Percentiles rank a stretch among this genome's conserved stretches.
These are phyloP conservation scores for Sternotherus odoratus DNA, from an alignment of 2,797 vertebrate genomes.

Conservation along the genomic window DNA sequence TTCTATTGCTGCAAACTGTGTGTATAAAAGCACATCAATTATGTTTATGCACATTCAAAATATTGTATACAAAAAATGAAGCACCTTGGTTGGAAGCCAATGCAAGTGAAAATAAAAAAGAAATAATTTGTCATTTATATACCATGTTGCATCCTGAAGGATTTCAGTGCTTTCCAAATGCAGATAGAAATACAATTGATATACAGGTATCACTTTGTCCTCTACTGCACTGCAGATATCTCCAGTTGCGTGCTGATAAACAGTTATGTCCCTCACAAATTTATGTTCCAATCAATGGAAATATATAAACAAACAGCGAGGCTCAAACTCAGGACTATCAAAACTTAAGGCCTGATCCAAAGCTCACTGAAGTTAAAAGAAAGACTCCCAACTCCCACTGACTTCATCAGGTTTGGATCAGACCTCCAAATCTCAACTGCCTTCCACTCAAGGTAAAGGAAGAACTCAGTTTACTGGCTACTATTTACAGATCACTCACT, in stretches of 20 bases:
- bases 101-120: background rate
- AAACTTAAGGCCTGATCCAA: background rate
- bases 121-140: background rate
- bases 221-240: background rate
- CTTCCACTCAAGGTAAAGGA: background rate
- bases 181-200: background rate
- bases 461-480: background rate
- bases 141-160: background rate
- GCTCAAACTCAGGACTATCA: background rate
- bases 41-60: slow-evolving; percentile 24
- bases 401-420: background rate
- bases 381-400: background rate
- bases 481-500: background rate
- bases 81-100: background rate
- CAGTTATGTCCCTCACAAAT: background rate
- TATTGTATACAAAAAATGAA: background rate
- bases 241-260: background rate
- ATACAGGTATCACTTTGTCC: background rate
- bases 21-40: background rate
- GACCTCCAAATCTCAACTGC: background rate
- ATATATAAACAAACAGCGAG: background rate
- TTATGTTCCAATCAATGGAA: background rate
- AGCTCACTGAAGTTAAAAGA: background rate
- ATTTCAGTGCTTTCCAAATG: background rate
- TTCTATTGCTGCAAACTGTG: slow-evolving; percentile 10